Conservation (phyloP, 37 sponge, comb jelly and placozoan genomes). For the Hormiphora californensis region DNA sequence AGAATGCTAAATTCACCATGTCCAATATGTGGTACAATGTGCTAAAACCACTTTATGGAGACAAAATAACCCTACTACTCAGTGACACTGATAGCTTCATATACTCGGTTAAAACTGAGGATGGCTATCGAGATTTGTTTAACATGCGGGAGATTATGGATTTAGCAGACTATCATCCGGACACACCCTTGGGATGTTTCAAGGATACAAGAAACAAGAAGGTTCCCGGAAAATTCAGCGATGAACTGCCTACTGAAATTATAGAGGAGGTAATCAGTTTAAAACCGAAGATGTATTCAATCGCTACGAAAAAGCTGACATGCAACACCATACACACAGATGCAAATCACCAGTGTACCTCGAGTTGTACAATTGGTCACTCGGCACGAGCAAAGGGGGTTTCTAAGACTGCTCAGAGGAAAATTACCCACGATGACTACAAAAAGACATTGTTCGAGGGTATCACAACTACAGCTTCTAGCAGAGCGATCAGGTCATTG, state of each 20-base stretch:
- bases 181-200: neutral
- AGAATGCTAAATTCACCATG: conserved; percentile 22
- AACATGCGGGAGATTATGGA: neutral
- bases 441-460: neutral
- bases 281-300: conserved; percentile 26
- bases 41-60: neutral
- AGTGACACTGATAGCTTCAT: conserved; percentile 38
- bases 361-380: neutral
- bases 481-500: neutral
- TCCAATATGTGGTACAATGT: conserved; percentile 11
- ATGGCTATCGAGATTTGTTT: neutral
- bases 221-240: conserved; percentile 7
- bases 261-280: neutral
- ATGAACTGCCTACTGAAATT: conserved; percentile 6
- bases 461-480: neutral
- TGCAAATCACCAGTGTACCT: neutral
- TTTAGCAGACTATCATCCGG: neutral
- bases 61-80: neutral
- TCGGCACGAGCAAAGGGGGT: conserved; percentile 1
- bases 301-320: too few relatives aligned
- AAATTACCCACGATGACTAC: conserved; percentile 4
- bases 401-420: conserved; percentile 11
- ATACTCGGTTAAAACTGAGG: neutral
- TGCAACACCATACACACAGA: too few relatives aligned
- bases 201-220: neutral